Base-by-base conservation (phyloP, 2,797 vertebrate genomes). In the Anguilla megastoma region DNA sequence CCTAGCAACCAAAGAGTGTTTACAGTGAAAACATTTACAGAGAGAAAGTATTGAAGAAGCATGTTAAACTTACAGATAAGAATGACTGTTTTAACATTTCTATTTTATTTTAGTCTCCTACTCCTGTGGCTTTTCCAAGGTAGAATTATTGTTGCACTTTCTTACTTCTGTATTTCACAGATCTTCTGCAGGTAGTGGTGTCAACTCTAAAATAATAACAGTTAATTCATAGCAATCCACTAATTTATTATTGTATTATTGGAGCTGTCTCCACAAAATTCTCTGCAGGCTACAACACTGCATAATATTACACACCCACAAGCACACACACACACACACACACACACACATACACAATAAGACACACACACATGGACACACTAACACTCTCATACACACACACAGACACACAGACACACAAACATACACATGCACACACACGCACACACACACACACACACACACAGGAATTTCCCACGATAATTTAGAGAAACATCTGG, bases 401-500 rank as follows among this genome's bases (percentile, higher is more conserved):
- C 66, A 71, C 66, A 30, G n/a, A 71, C 66, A 71, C 66, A 71
- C 66, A 71, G 8, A 71, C 66, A 30, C 66, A 71, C 66, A 71
- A 27, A 30, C 66, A 71, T 10, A 33, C n/a, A 71, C n/a, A 69
- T 3, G 3, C 21, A n/a, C 60, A 63, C 60, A 6, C 60, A n/a
- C 21, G 0, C 60, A n/a, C 60, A 63, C 60, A n/a, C 60, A 63
- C 60, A 63, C 60, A 63, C 60, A 63, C 60, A 63, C 21, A 12
- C 8, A 14, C 63, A 69, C 24, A 3, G 63, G 1, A 30, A 74
- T 9, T 30, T 30, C 10, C 30, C 8, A 33, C 10, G 0, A 10
- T 74, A 2, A 33, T 74, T 30, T 30, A 10, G 14, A 74, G 12
- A 30, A 74, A 5, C 1, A 30, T 4, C 69, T 14, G 30, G 69